Base-by-base conservation (phyloP, 2,888 invertebrate species). In the Nemotelus pantherinus region DNA sequence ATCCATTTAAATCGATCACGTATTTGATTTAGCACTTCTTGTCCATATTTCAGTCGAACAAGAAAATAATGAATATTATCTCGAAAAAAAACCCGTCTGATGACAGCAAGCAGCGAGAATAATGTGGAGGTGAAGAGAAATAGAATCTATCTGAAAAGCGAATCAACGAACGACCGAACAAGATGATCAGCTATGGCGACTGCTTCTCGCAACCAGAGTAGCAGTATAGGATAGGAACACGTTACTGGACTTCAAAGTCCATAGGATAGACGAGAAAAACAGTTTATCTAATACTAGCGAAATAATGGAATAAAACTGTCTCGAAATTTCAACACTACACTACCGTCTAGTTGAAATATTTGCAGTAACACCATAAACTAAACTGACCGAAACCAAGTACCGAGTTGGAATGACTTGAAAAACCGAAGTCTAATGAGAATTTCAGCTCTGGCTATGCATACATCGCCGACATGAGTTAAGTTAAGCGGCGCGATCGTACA, bases 381-480 rank as follows among this genome's bases (percentile, higher is more conserved):
- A 65, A 65, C 65, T 65, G 45, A 65, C 47, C 45, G 47, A 10
- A 65, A 7, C n/a, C 65, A 65, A 65, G 65, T 65, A 45, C 47
- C 65, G 65, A 41, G 47, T 44, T 45, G 45, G 65, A 65, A 65
- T 65, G 44, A 65, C 65, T 65, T 65, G 65, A 47, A 4, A 25
- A 65, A 44, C 44, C 65, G 45, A 65, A 65, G 47, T 65, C 10
- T n/a, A 47, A 65, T n/a, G n/a, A 9, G 45, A 63, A 65, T 4
- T 65, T 65, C 65, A 65, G 10, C 25, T 25, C 10, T 65, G 25
- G 25, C 65, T 7, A 45, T 65, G n/a, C 65, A 65, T 47, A 47
- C 44, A 10, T 65, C 5, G 45, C 65, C 25, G 25, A 7, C n/a
- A 57, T 53, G 53, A 6, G 53, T 25, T 25, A 25, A 25, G 53